Evolutionary conservation across 2,888 invertebrate genomes (phyloP).

Genomic region (Busseola fusca): DNA sequence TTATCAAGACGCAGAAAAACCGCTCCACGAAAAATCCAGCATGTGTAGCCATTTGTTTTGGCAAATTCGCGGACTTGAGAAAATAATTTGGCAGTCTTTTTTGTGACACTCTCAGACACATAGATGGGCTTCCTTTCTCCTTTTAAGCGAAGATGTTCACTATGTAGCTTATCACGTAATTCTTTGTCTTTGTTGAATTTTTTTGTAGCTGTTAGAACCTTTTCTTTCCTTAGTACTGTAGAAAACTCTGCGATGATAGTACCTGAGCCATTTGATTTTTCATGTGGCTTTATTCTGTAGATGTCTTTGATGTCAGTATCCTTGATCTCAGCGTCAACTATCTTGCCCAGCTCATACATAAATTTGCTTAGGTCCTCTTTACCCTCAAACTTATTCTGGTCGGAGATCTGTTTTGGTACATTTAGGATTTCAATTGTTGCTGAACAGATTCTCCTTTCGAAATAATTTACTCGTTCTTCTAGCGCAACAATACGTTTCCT

Average conservation of each 20-base stretch:
- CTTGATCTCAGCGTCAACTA: neutral
- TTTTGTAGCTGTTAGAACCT: too few relatives aligned
- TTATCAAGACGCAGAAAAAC: neutral
- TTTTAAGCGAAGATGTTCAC: neutral
- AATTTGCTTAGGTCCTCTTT: neutral
- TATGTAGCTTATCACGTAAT: neutral
- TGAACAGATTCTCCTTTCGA: neutral
- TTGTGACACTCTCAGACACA: constrained; percentile 3
- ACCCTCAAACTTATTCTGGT: neutral
- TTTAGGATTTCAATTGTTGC: neutral
- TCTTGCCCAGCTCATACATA: neutral
- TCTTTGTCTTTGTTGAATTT: too few relatives aligned
- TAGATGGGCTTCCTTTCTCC: neutral
- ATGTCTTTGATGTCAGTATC: neutral
- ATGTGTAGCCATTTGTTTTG: neutral
- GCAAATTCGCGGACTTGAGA: neutral
- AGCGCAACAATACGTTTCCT: neutral
- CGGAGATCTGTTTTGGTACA: neutral
- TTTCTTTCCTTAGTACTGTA: too few relatives aligned
- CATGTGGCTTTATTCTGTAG: too few relatives aligned
- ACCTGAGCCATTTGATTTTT: too few relatives aligned
- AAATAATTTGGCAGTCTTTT: constrained; percentile 1
- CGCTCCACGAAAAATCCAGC: neutral
- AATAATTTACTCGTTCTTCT: neutral
- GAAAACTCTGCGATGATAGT: too few relatives aligned